Base-by-base conservation (phyloP, 2,888 invertebrate species). In the Apotomis turbidana region DNA sequence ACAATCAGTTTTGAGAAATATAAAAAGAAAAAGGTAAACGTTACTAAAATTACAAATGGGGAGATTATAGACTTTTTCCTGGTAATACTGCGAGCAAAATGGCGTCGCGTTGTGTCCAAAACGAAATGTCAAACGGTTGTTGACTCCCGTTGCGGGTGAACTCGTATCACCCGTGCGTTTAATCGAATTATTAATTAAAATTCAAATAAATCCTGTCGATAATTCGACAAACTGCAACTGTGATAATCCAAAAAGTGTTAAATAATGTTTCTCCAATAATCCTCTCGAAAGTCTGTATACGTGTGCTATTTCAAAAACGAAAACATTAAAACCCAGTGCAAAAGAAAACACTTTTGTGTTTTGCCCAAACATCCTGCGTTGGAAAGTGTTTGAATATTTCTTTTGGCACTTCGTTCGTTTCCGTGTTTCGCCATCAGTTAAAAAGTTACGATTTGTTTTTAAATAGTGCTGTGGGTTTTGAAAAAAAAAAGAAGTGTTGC, bases 71-170 rank as follows among this genome's bases (percentile, higher is more conserved):
- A 3, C 41, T 54, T 38, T 5, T 0, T n/a, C 59, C 44, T 79
- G 80, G 83, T 78, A 83, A 79, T 74, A 74, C 68, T 52, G 13
- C 12, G 38, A 44, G 8, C 38, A 84, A 82, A 76, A 88, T 87
- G 87, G 88, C 87, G 85, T 81, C 81, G 80, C 83, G 77, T 82
- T 79, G 76, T 71, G 57, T 38, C 59, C 54, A 75, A 76, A 76
- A 73, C 76, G 76, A 79, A 61, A 83, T 87, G 91, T 91, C 91
- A 91, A 90, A 85, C 90, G 91, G 90, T 90, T 91, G 90, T 91
- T 91, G 91, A 91, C 91, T 90, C 55, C 62, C 55, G 81, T 80
- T 80, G 78, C 59, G 81, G 80, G 79, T 83, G 70, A 54, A 64
- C 58, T 71, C 70, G 67, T 68, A 70, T 69, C 63, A 51, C 52